Evolutionary conservation across 2,888 invertebrate species (phyloP).

Genomic region (Acronicta alni): DNA sequence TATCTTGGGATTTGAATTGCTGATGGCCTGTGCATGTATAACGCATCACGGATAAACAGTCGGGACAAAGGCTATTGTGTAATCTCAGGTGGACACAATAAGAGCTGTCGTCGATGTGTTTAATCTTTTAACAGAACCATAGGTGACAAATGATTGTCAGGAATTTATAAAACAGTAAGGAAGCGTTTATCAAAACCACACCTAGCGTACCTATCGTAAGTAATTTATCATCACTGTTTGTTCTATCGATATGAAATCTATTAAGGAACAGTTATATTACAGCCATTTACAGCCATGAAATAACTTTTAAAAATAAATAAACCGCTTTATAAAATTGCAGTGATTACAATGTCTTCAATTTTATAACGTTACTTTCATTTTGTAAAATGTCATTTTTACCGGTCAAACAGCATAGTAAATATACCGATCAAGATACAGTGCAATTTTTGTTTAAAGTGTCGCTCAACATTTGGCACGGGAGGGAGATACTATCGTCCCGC

Average conservation of each 20-base stretch:
- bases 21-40: slow-evolving; percentile 33
- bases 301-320: too few relatives aligned
- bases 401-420: slow-evolving; percentile 18
- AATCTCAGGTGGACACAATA: slow-evolving; percentile 27
- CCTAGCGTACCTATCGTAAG: slow-evolving; percentile 43
- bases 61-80: slow-evolving; percentile 67
- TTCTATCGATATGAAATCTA: slow-evolving; percentile 43
- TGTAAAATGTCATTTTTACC: background rate
- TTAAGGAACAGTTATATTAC: slow-evolving; percentile 15
- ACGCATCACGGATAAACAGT: slow-evolving; percentile 57
- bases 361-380: too few relatives aligned
- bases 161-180: slow-evolving; percentile 29
- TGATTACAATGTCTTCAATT: too few relatives aligned
- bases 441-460: slow-evolving; percentile 29
- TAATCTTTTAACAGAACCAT: slow-evolving; percentile 20
- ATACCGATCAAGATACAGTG: slow-evolving; percentile 13
- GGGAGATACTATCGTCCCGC: slow-evolving; percentile 79
- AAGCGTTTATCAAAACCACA: slow-evolving; percentile 41
- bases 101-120: slow-evolving; percentile 28
- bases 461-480: slow-evolving; percentile 67
- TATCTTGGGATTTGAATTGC: slow-evolving; percentile 43
- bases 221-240: slow-evolving; percentile 41
- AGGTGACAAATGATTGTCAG: slow-evolving; percentile 28
- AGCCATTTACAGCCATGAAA: too few relatives aligned
- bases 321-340: too few relatives aligned